phyloP scores from a whole-genome alignment of 2,113 vertebrate species.

The Gulo gulo region DNA sequence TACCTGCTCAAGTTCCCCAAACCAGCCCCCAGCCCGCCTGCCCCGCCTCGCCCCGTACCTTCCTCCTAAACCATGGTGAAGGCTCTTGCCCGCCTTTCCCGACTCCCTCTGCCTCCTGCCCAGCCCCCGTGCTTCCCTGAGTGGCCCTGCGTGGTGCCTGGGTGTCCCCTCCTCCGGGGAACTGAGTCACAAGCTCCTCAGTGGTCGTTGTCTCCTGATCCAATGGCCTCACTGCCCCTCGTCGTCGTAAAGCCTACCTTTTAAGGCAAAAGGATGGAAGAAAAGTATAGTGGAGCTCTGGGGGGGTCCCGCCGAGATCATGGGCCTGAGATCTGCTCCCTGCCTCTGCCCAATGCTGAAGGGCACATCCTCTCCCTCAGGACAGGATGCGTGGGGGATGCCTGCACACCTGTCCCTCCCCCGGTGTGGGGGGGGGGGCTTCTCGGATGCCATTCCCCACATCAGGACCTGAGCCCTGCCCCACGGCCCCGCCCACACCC shows the following conservation, averaged over 20 bases:
- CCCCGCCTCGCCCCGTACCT: background rate
- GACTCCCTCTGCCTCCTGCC: background rate
- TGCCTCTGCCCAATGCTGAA: background rate
- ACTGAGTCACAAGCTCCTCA: background rate
- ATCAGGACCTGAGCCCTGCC: fast-evolving
- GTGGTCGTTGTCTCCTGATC: background rate
- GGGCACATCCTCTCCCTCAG: fast-evolving
- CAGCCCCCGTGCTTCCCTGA: fast-evolving
- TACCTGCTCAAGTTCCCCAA: background rate
- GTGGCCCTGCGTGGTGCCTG: fast-evolving
- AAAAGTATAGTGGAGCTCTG: fast-evolving
- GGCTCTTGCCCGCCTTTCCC: background rate
- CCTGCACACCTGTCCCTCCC: fast-evolving
- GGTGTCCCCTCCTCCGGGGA: background rate
- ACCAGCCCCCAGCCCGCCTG: background rate
- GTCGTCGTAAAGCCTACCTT: background rate
- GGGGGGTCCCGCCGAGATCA: fast-evolving
- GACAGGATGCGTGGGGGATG: fast-evolving
- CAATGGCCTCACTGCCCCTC: background rate
- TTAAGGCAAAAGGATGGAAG: background rate
- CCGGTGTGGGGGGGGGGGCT: no score
- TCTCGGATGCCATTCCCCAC: background rate
- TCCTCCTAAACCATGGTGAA: background rate
- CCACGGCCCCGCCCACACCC: background rate
- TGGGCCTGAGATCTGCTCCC: background rate